phyloP scores from a whole-genome alignment of 2,888 invertebrate species.

The Apoda limacodes region DNA sequence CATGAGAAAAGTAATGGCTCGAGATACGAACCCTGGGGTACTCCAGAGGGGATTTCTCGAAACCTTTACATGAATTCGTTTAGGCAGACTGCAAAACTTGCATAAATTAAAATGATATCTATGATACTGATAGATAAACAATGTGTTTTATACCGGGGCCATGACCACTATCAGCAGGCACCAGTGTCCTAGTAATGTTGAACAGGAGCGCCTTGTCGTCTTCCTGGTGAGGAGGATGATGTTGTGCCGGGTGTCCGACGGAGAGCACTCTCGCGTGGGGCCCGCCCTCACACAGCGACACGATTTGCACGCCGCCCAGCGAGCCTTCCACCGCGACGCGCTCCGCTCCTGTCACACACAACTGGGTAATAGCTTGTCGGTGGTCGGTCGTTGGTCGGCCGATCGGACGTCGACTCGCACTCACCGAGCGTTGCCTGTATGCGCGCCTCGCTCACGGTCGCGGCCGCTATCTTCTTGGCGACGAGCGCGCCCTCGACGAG shows the following conservation, averaged over 20 bases:
- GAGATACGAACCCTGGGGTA: too few relatives aligned
- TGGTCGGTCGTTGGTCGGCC: too few relatives aligned
- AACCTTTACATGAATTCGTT: too few relatives aligned
- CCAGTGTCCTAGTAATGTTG: constrained; percentile 32
- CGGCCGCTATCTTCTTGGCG: constrained; percentile 93
- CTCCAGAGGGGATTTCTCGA: too few relatives aligned
- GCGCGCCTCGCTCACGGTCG: constrained; percentile 90
- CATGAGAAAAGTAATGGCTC: too few relatives aligned
- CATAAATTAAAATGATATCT: too few relatives aligned
- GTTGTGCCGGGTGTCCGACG: constrained; percentile 70
- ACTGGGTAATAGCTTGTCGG: too few relatives aligned
- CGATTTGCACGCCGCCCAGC: constrained; percentile 90
- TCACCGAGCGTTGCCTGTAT: constrained; percentile 86
- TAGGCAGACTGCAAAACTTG: too few relatives aligned
- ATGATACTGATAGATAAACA: too few relatives aligned
- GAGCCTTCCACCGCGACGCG: constrained; percentile 82
- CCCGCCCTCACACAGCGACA: constrained; percentile 83
- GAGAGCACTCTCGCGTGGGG: constrained; percentile 88
- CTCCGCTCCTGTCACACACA: constrained; percentile 40
- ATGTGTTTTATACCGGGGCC: too few relatives aligned
- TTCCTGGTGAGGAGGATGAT: constrained; percentile 23
- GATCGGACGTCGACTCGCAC: constrained; percentile 12
- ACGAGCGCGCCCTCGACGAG: constrained; percentile 76
- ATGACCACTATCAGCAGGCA: constrained; percentile 22
- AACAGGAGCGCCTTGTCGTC: constrained; percentile 39